Evolutionary conservation across 2,888 invertebrate genomes (phyloP).

Genomic region (Cremastinae sp.): DNA sequence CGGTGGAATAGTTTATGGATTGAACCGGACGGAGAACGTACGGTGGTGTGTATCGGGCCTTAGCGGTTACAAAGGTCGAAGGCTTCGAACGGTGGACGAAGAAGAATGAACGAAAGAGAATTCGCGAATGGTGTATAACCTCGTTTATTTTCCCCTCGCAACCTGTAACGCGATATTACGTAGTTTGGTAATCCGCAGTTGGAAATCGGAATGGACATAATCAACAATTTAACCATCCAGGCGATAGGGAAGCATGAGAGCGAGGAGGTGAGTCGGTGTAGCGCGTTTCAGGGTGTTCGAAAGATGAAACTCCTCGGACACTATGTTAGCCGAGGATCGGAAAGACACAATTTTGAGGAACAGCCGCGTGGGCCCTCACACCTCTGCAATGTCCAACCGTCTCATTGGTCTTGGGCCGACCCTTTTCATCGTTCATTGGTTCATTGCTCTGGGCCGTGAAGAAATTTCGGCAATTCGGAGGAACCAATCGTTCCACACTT

Average conservation of each 20-base stretch:
- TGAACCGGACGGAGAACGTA: too few relatives aligned
- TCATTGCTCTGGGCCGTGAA: constrained; percentile 67
- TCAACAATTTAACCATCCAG: constrained; percentile 80
- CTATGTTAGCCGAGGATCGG: constrained; percentile 78
- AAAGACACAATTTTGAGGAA: constrained; percentile 81
- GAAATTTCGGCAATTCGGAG: constrained; percentile 73
- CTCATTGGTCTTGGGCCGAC: constrained; percentile 76
- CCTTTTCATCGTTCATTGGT: constrained; percentile 77
- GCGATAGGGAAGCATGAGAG: constrained; percentile 68
- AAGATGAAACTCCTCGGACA: constrained; percentile 57
- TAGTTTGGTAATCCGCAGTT: constrained; percentile 71
- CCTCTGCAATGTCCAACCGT: constrained; percentile 74
- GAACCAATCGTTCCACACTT: constrained; percentile 47
- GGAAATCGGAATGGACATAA: constrained; percentile 79
- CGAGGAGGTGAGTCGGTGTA: constrained; percentile 30
- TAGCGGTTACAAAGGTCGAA: neutral
- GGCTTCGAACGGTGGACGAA: constrained; percentile 13
- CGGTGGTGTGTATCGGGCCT: neutral
- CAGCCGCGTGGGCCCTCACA: constrained; percentile 79
- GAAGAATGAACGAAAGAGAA: constrained; percentile 42
- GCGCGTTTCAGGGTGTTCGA: neutral
- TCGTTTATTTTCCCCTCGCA: constrained; percentile 58
- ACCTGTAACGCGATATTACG: constrained; percentile 63
- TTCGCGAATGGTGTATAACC: constrained; percentile 21
- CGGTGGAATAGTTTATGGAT: too few relatives aligned